phyloP scores from a whole-genome alignment of 1,140 invertebrate genomes.

The Anastrepha obliqua region DNA sequence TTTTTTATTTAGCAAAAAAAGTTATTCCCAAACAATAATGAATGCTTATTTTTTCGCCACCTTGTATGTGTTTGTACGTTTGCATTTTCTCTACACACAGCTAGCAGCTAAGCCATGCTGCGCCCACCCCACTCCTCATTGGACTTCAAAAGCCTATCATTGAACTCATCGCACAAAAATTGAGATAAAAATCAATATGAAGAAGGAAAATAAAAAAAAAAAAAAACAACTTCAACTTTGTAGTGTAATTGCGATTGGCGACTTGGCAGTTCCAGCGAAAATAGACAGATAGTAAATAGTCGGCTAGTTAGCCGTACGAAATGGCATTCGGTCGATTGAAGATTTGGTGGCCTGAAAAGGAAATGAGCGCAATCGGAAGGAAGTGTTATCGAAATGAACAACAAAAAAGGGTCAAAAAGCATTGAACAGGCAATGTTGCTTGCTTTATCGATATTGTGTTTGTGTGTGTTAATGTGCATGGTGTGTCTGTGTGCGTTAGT shows the following conservation, averaged over 20 bases:
- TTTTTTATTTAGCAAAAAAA: no score
- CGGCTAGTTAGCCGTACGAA: not conserved
- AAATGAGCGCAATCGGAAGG: not conserved
- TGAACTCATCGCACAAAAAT: not conserved
- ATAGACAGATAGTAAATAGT: not conserved
- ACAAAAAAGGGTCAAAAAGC: not conserved
- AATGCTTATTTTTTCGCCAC: no score
- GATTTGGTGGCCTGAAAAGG: not conserved
- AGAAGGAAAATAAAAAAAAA: not conserved
- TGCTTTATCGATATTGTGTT: not conserved
- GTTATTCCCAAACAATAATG: no score
- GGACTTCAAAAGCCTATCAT: not conserved
- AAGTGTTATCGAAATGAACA: constrained; percentile 11
- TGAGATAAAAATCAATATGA: constrained; percentile 9
- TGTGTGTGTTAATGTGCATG: no score
- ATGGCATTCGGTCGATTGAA: not conserved
- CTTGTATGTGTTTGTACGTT: no score
- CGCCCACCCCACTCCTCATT: no score
- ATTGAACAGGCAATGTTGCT: not conserved
- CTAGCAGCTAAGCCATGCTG: not conserved
- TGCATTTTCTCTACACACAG: not conserved
- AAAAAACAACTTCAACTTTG: not conserved
- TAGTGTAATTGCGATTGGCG: not conserved
- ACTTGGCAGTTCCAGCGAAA: not conserved
- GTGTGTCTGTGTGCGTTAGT: no score